A percentile compares a stretch with the other conserved stretches of the same genome.
These are phyloP conservation scores for Gallinago undulata DNA, from an alignment of 2,113 vertebrate genomes.

Conservation along the genomic window DNA sequence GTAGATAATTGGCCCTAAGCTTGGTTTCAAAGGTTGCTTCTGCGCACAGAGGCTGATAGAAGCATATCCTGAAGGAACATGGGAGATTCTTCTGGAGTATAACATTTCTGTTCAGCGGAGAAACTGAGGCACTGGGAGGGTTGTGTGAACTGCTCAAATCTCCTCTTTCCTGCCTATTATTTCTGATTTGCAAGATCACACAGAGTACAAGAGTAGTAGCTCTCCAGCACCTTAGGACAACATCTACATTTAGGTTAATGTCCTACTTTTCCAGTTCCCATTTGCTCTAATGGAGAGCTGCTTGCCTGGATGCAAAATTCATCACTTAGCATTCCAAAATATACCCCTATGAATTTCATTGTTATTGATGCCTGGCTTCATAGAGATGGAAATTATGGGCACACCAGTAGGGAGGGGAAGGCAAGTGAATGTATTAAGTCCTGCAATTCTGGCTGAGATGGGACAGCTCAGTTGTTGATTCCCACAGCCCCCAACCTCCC, in stretches of 20 bases:
- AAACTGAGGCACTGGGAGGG: neutral
- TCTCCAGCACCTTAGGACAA: neutral
- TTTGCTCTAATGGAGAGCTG: neutral
- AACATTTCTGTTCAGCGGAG: neutral
- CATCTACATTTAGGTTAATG: neutral
- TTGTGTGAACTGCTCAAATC: neutral
- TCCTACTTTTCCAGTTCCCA: neutral
- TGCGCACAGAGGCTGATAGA: neutral
- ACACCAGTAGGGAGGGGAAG: neutral
- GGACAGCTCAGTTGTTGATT: constrained; percentile 40
- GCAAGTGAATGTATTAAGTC: neutral
- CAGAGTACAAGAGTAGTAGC: neutral
- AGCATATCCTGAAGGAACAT: neutral
- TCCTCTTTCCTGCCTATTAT: neutral
- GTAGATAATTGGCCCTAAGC: neutral
- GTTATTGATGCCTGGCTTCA: constrained; percentile 1
- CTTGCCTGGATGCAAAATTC: constrained; percentile 12
- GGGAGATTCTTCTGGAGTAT: neutral
- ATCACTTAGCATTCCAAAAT: constrained; percentile 35
- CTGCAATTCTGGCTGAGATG: neutral
- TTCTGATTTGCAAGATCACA: neutral
- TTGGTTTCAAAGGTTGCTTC: neutral
- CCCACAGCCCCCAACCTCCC: neutral
- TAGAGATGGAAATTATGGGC: constrained; percentile 31
- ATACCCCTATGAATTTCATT: constrained; percentile 3